Conservation (phyloP, 2,888 invertebrate species). For the Xylota segnis region DNA sequence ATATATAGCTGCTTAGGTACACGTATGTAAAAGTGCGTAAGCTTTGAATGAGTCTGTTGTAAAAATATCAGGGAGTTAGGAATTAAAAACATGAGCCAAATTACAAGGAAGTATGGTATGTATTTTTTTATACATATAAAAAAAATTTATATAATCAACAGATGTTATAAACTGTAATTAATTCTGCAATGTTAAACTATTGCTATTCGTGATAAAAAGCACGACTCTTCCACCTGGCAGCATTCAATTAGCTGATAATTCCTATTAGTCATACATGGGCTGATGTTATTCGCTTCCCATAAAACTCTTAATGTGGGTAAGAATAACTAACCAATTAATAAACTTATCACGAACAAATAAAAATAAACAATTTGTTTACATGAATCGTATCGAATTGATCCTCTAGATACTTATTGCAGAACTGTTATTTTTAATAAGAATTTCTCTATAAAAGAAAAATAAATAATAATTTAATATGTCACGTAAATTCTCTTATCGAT, state of each 20-base stretch:
- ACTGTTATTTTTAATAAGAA: neutral
- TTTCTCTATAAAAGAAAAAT: neutral
- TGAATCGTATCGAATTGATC: neutral
- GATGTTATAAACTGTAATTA: neutral
- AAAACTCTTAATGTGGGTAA: neutral
- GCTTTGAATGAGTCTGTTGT: too few relatives aligned
- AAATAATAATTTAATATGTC: neutral
- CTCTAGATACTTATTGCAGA: too few relatives aligned
- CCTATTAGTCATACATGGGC: neutral
- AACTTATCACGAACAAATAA: neutral
- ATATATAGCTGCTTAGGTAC: too few relatives aligned
- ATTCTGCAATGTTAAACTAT: neutral
- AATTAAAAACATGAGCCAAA: too few relatives aligned
- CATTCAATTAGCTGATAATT: neutral
- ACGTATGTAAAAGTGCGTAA: too few relatives aligned
- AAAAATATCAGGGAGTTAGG: too few relatives aligned
- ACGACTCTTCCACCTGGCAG: neutral
- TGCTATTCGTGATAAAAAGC: slow-evolving; percentile 7
- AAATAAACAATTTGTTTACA: neutral
- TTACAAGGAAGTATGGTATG: neutral
- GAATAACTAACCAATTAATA: neutral
- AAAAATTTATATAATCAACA: neutral
- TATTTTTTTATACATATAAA: too few relatives aligned
- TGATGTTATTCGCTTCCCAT: neutral
- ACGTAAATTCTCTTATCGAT: neutral